Conservation (phyloP, 2,888 invertebrate genomes). For the Panopea generosa region DNA sequence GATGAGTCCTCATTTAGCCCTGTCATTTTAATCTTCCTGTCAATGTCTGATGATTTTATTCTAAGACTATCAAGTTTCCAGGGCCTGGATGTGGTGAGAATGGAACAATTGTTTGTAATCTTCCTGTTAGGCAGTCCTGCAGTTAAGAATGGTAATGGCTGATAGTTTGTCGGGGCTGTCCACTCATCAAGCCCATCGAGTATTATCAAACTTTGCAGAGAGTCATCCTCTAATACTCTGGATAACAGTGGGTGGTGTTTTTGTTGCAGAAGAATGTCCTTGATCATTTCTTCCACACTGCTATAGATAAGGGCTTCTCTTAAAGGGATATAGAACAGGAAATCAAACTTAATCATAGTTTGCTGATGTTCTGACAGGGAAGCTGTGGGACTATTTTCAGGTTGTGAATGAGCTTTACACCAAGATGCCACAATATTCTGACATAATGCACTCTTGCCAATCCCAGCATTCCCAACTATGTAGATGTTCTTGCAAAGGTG, state of each 20-base stretch:
- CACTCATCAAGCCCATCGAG: slow-evolving; percentile 17
- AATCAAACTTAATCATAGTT: slow-evolving; percentile 2
- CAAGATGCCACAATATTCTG: slow-evolving; percentile 8
- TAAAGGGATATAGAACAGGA: slow-evolving; percentile 15
- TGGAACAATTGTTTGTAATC: not conserved
- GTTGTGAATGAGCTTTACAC: slow-evolving; percentile 1
- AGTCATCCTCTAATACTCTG: not conserved
- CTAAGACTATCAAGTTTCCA: slow-evolving; percentile 9
- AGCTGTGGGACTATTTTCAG: not conserved
- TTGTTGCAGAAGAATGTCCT: not conserved
- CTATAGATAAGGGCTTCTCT: not conserved
- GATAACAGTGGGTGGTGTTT: not conserved
- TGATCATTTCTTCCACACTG: slow-evolving; percentile 7
- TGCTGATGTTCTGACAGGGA: too few relatives aligned
- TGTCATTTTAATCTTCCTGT: too few relatives aligned
- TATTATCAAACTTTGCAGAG: slow-evolving; percentile 7
- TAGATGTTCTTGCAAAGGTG: not conserved
- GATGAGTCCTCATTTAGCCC: too few relatives aligned
- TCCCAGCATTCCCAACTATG: slow-evolving; percentile 4
- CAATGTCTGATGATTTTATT: too few relatives aligned
- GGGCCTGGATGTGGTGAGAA: slow-evolving; percentile 3
- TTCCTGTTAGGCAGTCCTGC: not conserved
- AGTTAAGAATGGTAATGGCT: too few relatives aligned
- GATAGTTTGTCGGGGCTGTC: not conserved
- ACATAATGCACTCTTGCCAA: slow-evolving; percentile 12